phyloP scores from a whole-genome alignment of 92 coral and sea anemone species.

The Isaurus tuberculatus region DNA sequence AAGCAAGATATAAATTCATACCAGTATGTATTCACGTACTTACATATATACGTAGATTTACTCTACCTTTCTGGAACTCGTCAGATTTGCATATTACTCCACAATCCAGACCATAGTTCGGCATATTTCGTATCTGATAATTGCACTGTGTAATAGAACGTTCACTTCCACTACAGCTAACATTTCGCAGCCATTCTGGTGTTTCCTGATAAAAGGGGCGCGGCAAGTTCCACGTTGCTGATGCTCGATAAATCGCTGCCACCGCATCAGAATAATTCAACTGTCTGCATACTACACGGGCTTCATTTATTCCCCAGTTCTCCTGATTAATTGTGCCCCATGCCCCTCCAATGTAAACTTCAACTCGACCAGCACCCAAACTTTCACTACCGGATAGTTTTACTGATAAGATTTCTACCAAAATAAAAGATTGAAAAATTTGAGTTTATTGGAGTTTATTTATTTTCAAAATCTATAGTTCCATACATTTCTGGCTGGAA shows the following conservation, averaged over 20 bases:
- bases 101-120: constrained; percentile 38
- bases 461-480: no score
- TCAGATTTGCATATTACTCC: constrained; percentile 35
- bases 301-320: constrained; percentile 33
- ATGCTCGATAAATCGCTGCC: constrained; percentile 24
- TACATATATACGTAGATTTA: no score
- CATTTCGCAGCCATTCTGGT: constrained; percentile 26
- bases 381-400: constrained; percentile 16
- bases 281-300: constrained; percentile 33
- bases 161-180: constrained; percentile 40
- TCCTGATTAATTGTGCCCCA: constrained; percentile 46
- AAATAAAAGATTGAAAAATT: no score
- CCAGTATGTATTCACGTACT: no score
- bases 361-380: constrained; percentile 35
- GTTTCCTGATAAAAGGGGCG: constrained; percentile 16
- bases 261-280: constrained; percentile 25
- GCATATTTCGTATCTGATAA: constrained; percentile 32
- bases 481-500: no score
- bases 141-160: constrained; percentile 1
- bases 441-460: no score
- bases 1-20: no score
- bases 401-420: no score
- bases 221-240: constrained; percentile 29
- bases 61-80: not conserved
- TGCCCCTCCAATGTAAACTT: constrained; percentile 35